Evolutionary conservation across 2,797 vertebrate species (phyloP), one percentile per base, ranked within the genome.

Genomic region (Typhlichthys eigenmanni): DNA sequence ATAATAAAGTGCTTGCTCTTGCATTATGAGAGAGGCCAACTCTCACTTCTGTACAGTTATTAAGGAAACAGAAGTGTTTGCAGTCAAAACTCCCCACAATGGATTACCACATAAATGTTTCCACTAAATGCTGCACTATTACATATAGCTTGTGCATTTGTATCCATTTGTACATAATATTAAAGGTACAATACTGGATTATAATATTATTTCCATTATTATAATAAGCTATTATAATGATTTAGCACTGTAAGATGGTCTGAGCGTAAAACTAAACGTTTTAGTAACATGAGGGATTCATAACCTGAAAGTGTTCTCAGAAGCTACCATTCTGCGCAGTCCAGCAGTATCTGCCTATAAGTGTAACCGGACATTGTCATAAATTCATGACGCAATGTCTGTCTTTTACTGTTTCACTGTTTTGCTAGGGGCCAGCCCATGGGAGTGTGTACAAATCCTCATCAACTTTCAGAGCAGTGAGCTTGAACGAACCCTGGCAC

Each of bases 11-110:
- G 2, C 50, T 29, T 50, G 63, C 19, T 81, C 80, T 0, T 88
- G 88, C 24, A 29, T 3, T 29, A 29, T 4, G 24, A 29, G 24
- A 29, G 24, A 29, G 24, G 46, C 87, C 88, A 11, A 65, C 64
- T 55, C 43, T 73, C 34, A 38, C 8, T 38, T 6, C 34, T 38
- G 34, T 38, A 38, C 5, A 38, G 34, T 38, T 38, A 38, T 38
- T 38, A 38, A 6, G 8, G 34, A 38, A 38, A 49, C 64, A 6
- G 79, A 75, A 55, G 88, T 91, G 66, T 62, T 52, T 92, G 91
- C 68, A 69, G 53, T 34, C 67, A 68, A 1, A 59, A 56, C 38
- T 72, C 72, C 55, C 78, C 19, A 4, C 11, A n/a, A 29, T 29
- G 24, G 24, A 29, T 29, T 4, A 29, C 24, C 24, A 29, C 3